These are phyloP conservation scores for Spilogale gracilis DNA, from an alignment of 2,113 vertebrate species.

Conservation along the genomic window DNA sequence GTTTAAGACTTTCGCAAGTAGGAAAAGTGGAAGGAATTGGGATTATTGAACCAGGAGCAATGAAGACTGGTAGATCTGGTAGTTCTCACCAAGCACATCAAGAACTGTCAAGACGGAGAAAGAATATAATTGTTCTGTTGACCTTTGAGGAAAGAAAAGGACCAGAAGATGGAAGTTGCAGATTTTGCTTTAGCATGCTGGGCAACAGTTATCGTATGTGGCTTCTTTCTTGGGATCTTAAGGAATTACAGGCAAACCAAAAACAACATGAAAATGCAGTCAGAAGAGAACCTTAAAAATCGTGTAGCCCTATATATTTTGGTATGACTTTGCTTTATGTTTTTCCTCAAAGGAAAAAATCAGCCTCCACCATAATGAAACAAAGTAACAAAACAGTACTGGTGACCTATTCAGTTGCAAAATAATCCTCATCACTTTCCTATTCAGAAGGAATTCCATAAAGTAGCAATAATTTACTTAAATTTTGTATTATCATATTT, in stretches of 20 bases:
- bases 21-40: background rate
- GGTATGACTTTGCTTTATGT: background rate
- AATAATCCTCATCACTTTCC: background rate
- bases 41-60: background rate
- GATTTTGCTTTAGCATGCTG: background rate
- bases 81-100: background rate
- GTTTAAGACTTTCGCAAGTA: background rate
- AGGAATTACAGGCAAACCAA: background rate
- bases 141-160: background rate
- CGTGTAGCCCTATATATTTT: background rate
- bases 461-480: constrained; percentile 16
- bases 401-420: background rate
- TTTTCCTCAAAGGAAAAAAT: constrained; percentile 2
- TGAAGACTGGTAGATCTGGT: background rate
- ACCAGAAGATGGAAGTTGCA: accelerated
- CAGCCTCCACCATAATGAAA: background rate
- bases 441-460: constrained; percentile 20
- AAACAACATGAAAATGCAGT: background rate
- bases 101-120: background rate
- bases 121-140: background rate
- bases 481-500: background rate
- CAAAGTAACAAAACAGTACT: background rate
- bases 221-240: background rate
- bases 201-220: background rate
- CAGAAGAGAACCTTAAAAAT: constrained; percentile 11